These are phyloP conservation scores for Aphelocoma californica DNA, from an alignment of 2,797 vertebrate species.

Conservation along the genomic window DNA sequence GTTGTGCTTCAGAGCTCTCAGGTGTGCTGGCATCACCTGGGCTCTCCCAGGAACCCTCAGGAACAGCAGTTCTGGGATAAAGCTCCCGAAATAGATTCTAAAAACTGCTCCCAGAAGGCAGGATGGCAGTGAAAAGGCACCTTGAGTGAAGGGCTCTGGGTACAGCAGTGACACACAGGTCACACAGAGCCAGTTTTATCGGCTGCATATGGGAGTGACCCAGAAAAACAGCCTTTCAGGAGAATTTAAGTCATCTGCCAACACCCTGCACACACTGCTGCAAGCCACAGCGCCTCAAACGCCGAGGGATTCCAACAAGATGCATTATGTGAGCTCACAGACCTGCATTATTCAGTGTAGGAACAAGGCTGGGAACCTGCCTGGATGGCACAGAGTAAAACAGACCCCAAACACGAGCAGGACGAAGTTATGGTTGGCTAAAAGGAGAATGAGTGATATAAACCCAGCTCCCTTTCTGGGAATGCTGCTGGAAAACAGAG, in stretches of 20 bases:
- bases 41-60: neutral
- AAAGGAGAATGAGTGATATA: neutral
- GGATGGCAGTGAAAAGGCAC: conserved; percentile 25
- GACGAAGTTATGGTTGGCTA: accelerated
- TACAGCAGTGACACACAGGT: neutral
- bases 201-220: conserved; percentile 1
- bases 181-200: conserved; percentile 35
- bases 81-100: conserved; percentile 33
- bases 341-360: neutral
- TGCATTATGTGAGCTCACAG: neutral
- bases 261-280: neutral
- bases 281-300: neutral
- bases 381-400: neutral
- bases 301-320: neutral
- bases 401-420: neutral
- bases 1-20: neutral
- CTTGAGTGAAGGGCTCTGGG: conserved; percentile 36
- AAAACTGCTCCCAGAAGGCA: conserved; percentile 9
- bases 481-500: neutral
- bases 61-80: neutral
- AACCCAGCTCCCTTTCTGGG: neutral
- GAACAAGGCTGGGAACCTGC: neutral
- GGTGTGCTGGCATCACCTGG: neutral
- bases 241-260: conserved; percentile 34
- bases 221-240: conserved; percentile 52